Base-by-base conservation (phyloP, 2,113 vertebrate genomes). In the Pelmatolapia mariae region DNA sequence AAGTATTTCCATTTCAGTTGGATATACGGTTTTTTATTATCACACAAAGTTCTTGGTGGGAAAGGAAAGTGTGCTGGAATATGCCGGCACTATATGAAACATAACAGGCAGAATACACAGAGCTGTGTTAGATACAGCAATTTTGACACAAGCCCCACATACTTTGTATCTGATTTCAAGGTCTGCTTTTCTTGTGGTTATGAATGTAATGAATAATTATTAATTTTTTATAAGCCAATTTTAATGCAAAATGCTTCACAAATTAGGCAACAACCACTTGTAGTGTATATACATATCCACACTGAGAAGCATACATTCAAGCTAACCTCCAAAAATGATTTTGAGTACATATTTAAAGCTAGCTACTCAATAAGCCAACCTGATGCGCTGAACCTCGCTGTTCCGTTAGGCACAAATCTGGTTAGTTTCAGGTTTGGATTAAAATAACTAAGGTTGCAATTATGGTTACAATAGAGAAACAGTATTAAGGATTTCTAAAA, bases 71-170 rank as follows among this genome's bases (percentile, higher is more conserved):
- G 26, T 31, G 73, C 45, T 52, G 45, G 73, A 52, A 8, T 19
- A 52, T 31, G 10, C 0, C 0, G 10, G 4, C 71, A 78, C 1
- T 1, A 76, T 73, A 18, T 29, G 43, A 47, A 47, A 1, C n/a
- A 45, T 3, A 50, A 78, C 43, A 78, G 43, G 71, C 43, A 13
- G 71, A 76, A 47, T 31, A 50, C 19, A 50, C 9, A 50, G 10
- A 50, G 43, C 16, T 76, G 24, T 31, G 68, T 47, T 26, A 10
- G 66, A 43, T 24, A 1, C 8, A 10, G 8, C n/a, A 73, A 3
- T 16, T 71, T 71, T 47, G 15, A 18, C 1, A 68, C 36, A 22
- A 73, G 9, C 38, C 38, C 40, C 22, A 45, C 22, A 45, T 45
- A 18, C 13, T 73, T 45, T 73, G 45, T 73, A 38, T 73, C 68